A percentile compares a stretch with the other conserved stretches of the same genome.
These are phyloP conservation scores for Escarpia spicata DNA, from an alignment of 2,888 invertebrate species.

Conservation along the genomic window DNA sequence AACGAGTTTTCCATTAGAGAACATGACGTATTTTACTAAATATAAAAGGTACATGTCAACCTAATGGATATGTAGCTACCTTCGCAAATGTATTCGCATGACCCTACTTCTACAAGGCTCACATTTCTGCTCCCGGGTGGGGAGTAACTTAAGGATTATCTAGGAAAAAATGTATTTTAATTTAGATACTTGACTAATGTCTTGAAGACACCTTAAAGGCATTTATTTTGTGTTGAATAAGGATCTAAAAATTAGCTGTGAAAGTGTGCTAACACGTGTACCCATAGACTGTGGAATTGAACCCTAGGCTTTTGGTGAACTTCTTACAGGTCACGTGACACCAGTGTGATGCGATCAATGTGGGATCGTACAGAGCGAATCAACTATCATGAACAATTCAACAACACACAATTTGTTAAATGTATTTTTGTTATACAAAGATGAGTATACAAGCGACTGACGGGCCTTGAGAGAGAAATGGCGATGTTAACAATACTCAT, in stretches of 20 bases:
- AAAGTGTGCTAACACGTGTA: background rate
- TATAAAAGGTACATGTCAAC: no score
- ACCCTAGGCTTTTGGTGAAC: background rate
- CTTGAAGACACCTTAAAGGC: background rate
- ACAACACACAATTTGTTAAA: background rate
- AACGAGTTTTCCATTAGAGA: no score
- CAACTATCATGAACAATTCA: background rate
- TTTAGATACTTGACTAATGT: no score
- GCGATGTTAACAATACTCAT: background rate
- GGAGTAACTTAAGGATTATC: no score
- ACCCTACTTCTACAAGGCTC: no score
- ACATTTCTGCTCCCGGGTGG: no score
- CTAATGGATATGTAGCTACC: no score
- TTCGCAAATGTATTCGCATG: no score
- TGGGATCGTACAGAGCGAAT: background rate
- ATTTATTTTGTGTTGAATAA: background rate
- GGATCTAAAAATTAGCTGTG: background rate
- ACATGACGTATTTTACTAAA: no score
- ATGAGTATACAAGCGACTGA: constrained; percentile 9
- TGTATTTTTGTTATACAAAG: background rate
- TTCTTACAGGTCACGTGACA: background rate
- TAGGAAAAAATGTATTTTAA: no score
- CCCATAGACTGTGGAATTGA: background rate
- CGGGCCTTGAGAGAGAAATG: background rate
- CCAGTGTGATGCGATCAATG: background rate